Conservation (phyloP, 2,888 invertebrate genomes). For the Gymnoscelis rufifasciata region DNA sequence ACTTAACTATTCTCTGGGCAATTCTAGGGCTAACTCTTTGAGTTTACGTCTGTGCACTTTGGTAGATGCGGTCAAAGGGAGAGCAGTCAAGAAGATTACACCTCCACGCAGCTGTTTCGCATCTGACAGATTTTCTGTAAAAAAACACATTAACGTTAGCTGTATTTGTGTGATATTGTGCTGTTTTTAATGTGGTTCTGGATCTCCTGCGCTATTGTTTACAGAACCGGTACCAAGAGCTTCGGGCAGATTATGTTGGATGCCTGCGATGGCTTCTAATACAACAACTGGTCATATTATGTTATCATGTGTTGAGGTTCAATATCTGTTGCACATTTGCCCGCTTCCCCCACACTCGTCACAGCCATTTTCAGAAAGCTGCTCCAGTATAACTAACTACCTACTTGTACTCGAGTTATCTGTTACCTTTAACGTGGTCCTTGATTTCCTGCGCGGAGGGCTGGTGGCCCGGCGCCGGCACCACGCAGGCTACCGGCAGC, state of each 20-base stretch:
- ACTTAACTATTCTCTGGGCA: conserved; percentile 30
- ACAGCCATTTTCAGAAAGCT: too few relatives aligned
- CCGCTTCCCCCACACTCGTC: too few relatives aligned
- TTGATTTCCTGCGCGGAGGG: conserved; percentile 45
- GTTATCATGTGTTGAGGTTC: too few relatives aligned
- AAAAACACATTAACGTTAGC: neutral
- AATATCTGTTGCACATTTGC: too few relatives aligned
- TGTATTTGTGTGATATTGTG: too few relatives aligned
- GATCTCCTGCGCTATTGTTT: too few relatives aligned
- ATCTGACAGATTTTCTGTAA: conserved; percentile 33
- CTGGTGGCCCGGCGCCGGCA: conserved; percentile 27
- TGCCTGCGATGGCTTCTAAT: too few relatives aligned
- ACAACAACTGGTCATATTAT: too few relatives aligned
- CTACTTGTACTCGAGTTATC: neutral
- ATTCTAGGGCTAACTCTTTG: conserved; percentile 37
- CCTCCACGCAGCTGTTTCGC: conserved; percentile 31
- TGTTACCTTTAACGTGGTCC: conserved; percentile 39
- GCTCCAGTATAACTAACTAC: too few relatives aligned
- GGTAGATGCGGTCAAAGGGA: conserved; percentile 41
- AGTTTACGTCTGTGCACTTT: conserved; percentile 38
- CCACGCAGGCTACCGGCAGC: conserved; percentile 44
- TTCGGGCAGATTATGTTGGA: too few relatives aligned
- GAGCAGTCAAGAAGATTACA: conserved; percentile 35
- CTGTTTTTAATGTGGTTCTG: too few relatives aligned
- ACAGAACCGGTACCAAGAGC: too few relatives aligned